Base-by-base conservation (phyloP, 2,888 invertebrate genomes). In the Lordiphosa andalusiaca region DNA sequence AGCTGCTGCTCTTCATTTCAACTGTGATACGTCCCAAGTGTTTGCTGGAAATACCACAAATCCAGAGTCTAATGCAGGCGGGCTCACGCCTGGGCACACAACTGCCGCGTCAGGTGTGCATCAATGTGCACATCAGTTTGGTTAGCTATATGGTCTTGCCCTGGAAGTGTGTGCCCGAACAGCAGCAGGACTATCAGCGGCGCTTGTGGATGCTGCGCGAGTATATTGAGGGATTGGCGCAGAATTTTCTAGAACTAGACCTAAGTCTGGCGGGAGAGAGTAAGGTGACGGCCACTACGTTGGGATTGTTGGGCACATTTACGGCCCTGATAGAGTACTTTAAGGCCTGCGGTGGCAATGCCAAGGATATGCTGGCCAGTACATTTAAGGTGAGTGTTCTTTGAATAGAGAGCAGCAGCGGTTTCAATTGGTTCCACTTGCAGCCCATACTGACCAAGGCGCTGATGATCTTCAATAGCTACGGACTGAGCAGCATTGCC, bases 11-110 rank as follows among this genome's bases (percentile, higher is more conserved):
- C 37, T 89, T 87, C 52, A 88, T 90, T 59, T 83, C 89, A 67
- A 86, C 89, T 83, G 87, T 87, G 84, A 87, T 90, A 84, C 85
- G 89, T 63, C 90, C 89, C 64, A 88, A 88, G 74, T 88, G 84
- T 63, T 77, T 89, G 55, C 66, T 90, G 53, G 89, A 89, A 67
- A 86, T 88, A 71, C 84, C 87, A 48, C 81, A 87, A 56, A 87
- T 90, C 37, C 81, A 86, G 39, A 87, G 85, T 60, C 75, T 90
- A 12, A 75, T 90, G 60, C 89, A 89, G 68, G 84, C 86, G 30
- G 89, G 89, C 4, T 69, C 86, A 19, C 82, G 82, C 9, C 65
- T 90, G 30, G 72, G 54, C 42, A 38, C 85, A 16, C 88, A 89
- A 66, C 60, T 89, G 71, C 88, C 88, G 13, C 86, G 87, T 37